phyloP scores from a whole-genome alignment of 2,797 vertebrate genomes.

The Ptychobarbus kaznakovi region DNA sequence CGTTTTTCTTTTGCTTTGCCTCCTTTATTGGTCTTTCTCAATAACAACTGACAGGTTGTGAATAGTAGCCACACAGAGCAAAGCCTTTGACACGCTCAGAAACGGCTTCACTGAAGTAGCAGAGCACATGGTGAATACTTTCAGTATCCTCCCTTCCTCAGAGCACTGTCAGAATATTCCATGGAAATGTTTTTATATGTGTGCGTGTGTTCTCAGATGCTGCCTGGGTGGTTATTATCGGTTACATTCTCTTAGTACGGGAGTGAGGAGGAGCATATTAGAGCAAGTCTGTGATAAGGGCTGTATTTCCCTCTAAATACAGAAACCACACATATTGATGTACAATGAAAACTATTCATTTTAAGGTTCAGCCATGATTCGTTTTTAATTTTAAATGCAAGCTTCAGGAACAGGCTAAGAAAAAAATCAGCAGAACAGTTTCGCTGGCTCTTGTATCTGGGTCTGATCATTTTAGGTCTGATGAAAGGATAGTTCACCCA shows the following conservation, averaged over 20 bases:
- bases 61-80: conserved; percentile 43
- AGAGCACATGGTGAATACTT: conserved; percentile 31
- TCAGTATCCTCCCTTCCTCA: conserved; percentile 48
- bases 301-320: neutral
- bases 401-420: neutral
- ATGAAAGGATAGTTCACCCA: neutral
- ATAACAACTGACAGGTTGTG: conserved; percentile 46
- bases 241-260: conserved; percentile 7
- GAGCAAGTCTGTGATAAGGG: neutral
- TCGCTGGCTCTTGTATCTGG: neutral
- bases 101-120: conserved; percentile 26
- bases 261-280: conserved; percentile 15
- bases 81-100: conserved; percentile 30
- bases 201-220: neutral
- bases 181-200: conserved; percentile 14
- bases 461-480: neutral
- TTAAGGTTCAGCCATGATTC: neutral
- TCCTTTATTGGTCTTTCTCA: conserved; percentile 16
- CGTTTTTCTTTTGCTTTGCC: neutral
- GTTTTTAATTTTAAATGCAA: neutral
- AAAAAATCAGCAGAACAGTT: neutral
- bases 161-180: conserved; percentile 40
- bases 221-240: conserved; percentile 24
- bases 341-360: neutral
- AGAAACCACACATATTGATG: neutral